Evolutionary conservation across 2,888 invertebrate genomes (phyloP).

Genomic region (Drosophila monieri): DNA sequence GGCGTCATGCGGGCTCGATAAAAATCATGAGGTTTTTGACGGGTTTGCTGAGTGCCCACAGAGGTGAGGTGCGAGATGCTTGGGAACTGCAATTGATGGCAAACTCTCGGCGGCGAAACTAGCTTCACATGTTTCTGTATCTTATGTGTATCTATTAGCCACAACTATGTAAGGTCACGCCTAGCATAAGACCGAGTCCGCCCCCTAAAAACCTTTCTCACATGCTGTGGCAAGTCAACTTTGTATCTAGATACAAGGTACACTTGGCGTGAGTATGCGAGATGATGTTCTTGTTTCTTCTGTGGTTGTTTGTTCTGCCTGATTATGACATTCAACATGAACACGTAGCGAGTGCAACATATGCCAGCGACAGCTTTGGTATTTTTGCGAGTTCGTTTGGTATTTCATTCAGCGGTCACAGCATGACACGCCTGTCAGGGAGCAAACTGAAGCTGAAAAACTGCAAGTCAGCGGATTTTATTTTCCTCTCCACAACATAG

Average conservation of each 20-base stretch:
- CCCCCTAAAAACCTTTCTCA: slow-evolving; percentile 39
- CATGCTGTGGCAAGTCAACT: slow-evolving; percentile 69
- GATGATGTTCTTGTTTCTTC: slow-evolving; percentile 19
- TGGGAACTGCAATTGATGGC: slow-evolving; percentile 49
- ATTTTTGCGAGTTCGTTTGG: slow-evolving; percentile 31
- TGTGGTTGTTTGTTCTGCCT: slow-evolving; percentile 41
- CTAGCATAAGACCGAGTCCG: slow-evolving; percentile 33
- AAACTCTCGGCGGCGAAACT: slow-evolving; percentile 14
- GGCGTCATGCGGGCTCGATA: slow-evolving; percentile 69
- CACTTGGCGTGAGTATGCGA: slow-evolving; percentile 23
- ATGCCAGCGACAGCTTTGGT: slow-evolving; percentile 59
- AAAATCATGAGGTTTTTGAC: slow-evolving; percentile 46
- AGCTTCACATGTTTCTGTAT: slow-evolving; percentile 16
- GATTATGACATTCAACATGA: slow-evolving; percentile 79
- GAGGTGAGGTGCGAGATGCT: slow-evolving; percentile 49
- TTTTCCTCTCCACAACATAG: slow-evolving; percentile 47
- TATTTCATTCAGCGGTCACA: slow-evolving; percentile 39
- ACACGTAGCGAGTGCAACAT: slow-evolving; percentile 69
- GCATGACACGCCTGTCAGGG: slow-evolving; percentile 41
- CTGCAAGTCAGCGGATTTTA: slow-evolving; percentile 42
- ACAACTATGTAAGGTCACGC: slow-evolving; percentile 58
- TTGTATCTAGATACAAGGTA: slow-evolving; percentile 59
- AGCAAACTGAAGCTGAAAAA: slow-evolving; percentile 17
- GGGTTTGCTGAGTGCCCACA: slow-evolving; percentile 43
- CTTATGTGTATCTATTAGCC: slow-evolving; percentile 51